Conservation (phyloP, 2,113 vertebrate species). For the Petrocephalus microphthalmus region DNA sequence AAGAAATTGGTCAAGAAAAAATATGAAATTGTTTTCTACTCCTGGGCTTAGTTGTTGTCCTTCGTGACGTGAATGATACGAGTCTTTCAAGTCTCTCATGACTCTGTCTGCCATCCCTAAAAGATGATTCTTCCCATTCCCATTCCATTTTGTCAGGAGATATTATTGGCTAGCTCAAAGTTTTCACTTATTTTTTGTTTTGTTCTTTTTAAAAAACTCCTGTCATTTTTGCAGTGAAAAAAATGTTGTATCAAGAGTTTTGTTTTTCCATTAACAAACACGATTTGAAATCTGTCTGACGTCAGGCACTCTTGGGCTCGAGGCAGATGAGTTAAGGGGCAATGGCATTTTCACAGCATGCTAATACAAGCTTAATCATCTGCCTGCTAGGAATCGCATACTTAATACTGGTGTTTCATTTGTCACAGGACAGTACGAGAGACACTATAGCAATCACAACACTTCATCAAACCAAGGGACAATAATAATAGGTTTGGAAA, state of each 20-base stretch:
- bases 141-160: too few relatives aligned
- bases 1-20: too few relatives aligned
- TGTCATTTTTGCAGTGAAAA: background rate
- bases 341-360: background rate
- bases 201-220: too few relatives aligned
- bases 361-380: background rate
- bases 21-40: too few relatives aligned
- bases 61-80: too few relatives aligned
- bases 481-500: conserved; percentile 4
- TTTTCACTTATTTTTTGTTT: too few relatives aligned
- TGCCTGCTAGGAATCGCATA: background rate
- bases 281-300: background rate
- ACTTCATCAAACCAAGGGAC: background rate
- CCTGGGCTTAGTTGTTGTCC: too few relatives aligned
- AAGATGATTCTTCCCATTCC: too few relatives aligned
- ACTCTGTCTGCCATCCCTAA: too few relatives aligned
- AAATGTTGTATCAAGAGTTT: background rate
- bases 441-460: background rate
- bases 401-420: background rate
- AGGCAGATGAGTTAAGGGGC: background rate
- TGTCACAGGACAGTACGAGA: background rate
- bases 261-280: background rate
- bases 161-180: too few relatives aligned
- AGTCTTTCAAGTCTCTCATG: too few relatives aligned
- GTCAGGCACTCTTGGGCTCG: background rate